Conservation (phyloP, 2,888 invertebrate genomes). For the Tenthredo amoena region DNA sequence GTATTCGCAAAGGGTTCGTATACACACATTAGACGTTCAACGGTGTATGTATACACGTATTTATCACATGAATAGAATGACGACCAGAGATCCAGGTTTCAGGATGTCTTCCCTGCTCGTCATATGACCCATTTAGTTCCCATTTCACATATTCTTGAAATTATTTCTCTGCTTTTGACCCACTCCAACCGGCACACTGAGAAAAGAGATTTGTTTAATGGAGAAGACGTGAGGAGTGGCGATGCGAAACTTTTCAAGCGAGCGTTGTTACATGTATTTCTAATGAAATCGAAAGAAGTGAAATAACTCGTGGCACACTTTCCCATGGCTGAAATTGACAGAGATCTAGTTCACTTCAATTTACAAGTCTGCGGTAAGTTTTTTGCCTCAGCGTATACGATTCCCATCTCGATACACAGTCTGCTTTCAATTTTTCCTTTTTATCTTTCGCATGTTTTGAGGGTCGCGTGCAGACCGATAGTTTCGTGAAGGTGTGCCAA, state of each 20-base stretch:
- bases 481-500: constrained; percentile 39
- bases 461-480: constrained; percentile 45
- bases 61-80: not conserved
- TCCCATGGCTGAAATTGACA: not conserved
- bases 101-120: not conserved
- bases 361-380: not conserved
- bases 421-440: constrained; percentile 4
- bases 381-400: not conserved
- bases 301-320: not conserved
- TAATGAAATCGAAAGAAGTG: not conserved
- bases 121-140: not conserved
- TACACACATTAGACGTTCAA: not conserved
- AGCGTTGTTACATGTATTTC: not conserved
- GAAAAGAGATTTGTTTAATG: not conserved
- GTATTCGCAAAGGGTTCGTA: not conserved
- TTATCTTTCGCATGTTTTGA: constrained; percentile 21
- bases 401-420: constrained; percentile 18
- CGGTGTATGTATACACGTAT: not conserved
- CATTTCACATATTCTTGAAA: not conserved
- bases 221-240: not conserved
- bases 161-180: not conserved
- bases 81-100: not conserved
- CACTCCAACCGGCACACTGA: not conserved
- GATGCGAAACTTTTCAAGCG: not conserved
- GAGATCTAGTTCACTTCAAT: not conserved